Evolutionary conservation across 1,140 invertebrate genomes (phyloP), one percentile per base, ranked within the genome.

Genomic region (Scaptomyza pallida): DNA sequence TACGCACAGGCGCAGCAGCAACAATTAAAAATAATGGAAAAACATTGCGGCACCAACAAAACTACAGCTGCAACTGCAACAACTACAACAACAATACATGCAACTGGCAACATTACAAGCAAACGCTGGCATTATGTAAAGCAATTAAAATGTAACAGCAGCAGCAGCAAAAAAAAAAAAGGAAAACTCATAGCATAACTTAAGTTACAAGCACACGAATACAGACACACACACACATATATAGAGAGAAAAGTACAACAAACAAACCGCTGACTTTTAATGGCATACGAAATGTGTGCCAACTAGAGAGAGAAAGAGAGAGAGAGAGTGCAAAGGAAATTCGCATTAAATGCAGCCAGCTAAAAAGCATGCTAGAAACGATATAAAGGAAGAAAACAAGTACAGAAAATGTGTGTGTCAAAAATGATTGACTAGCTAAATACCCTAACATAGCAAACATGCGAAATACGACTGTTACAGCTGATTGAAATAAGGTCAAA

Each of bases 21-120:
- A 81, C 77, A 86, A 85, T 85, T 86, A 85, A 86, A 86, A 86
- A 81, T 86, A 85, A 86, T 81, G 82, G 47, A 64, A 69, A 74
- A 78, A 63, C 79, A 74, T 45, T 61, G 74, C 57, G 61, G 59
- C 55, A 44, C 57, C 43, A 48, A 15, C n/a, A n/a, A n/a, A n/a
- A n/a, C n/a, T n/a, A n/a, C n/a, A 15, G 44, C 45, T 21, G 41
- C 26, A 67, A 51, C 43, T 26, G 13, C 55, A 52, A 52, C 56
- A 17, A 30, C 48, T 54, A 47, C 50, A 47, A 47, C 51, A 55
- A 9, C 23, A 13, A 19, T 1, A 50, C 26, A 57, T 23, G 33
- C 40, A 47, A 56, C 70, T 59, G n/a, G 41, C 64, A 45, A 50
- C 56, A 70, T 60, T 54, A 69, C 59, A 62, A 43, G 50, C 61